Percentiles rank a stretch among this genome's conserved stretches.
These are phyloP conservation scores for Drosophila lacertosa DNA, from an alignment of 1,140 invertebrate genomes.

Conservation along the genomic window DNA sequence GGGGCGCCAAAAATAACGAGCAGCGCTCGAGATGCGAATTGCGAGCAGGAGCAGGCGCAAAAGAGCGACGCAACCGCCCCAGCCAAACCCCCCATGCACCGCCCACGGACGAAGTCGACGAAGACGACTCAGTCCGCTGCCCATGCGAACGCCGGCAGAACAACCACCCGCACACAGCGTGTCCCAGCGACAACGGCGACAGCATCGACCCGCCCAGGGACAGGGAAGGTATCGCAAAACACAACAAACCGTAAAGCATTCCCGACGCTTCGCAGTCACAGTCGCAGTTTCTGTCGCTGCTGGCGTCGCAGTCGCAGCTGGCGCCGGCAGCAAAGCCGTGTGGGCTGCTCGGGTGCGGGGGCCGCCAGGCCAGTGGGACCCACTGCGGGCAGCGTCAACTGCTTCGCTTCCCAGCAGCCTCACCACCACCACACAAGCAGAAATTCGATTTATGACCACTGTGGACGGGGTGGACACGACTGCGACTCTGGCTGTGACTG, in stretches of 20 bases:
- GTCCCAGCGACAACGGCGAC: constrained; percentile 1
- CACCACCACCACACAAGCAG: constrained; percentile 81
- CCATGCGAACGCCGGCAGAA: constrained; percentile 52
- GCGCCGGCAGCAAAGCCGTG: constrained; percentile 7
- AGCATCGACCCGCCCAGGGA: constrained; percentile 20
- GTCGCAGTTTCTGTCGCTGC: background rate
- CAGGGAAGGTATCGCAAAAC: constrained; percentile 58
- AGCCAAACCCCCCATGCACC: constrained; percentile 24
- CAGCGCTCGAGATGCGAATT: constrained; percentile 23
- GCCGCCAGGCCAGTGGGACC: constrained; percentile 8
- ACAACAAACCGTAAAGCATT: constrained; percentile 84
- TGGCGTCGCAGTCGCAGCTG: background rate
- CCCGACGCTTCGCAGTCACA: constrained; percentile 25
- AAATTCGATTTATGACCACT: constrained; percentile 84
- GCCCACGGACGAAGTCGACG: constrained; percentile 7
- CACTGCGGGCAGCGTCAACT: background rate
- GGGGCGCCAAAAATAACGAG: constrained; percentile 46
- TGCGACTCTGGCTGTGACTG: background rate
- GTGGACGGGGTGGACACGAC: constrained; percentile 32
- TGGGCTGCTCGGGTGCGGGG: background rate
- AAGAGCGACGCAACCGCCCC: constrained; percentile 43
- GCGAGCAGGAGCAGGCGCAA: constrained; percentile 47
- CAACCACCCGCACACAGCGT: constrained; percentile 60
- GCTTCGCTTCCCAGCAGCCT: constrained; percentile 56
- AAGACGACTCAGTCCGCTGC: constrained; percentile 19